Conservation (phyloP, 2,797 vertebrate genomes). For the Chromis chromis region DNA sequence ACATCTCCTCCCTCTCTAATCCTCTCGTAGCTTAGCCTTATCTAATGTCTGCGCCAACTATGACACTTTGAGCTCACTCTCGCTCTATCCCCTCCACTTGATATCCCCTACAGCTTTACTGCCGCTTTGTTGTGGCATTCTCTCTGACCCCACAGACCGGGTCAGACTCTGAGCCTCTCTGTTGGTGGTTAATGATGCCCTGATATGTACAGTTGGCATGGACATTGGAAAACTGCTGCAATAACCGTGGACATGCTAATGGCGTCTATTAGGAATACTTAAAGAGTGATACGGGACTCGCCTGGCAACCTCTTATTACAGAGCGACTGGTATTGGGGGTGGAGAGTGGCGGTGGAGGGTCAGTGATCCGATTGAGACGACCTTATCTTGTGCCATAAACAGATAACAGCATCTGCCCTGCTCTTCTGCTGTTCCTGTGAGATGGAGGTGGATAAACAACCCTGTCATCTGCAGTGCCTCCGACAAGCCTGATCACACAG, state of each 20-base stretch:
- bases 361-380: constrained; percentile 85
- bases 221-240: constrained; percentile 76
- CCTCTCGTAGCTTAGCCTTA: constrained; percentile 75
- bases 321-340: constrained; percentile 59
- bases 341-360: constrained; percentile 83
- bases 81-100: constrained; percentile 59
- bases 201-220: constrained; percentile 75
- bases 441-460: constrained; percentile 83
- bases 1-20: constrained; percentile 79
- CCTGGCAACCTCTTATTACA: constrained; percentile 89
- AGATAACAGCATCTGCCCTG: constrained; percentile 86
- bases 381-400: constrained; percentile 89
- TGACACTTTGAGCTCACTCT: constrained; percentile 73
- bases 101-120: constrained; percentile 71
- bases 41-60: constrained; percentile 70
- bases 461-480: constrained; percentile 71
- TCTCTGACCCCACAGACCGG: constrained; percentile 65
- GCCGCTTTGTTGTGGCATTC: constrained; percentile 70
- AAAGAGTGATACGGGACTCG: constrained; percentile 87
- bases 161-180: constrained; percentile 66
- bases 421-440: constrained; percentile 79
- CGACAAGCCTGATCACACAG: constrained; percentile 65
- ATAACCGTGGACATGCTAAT: constrained; percentile 88
- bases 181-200: constrained; percentile 70
- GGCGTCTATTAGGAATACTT: constrained; percentile 89